These are phyloP conservation scores for Chascanopsetta lugubris DNA, from an alignment of 2,113 vertebrate genomes.

Conservation along the genomic window DNA sequence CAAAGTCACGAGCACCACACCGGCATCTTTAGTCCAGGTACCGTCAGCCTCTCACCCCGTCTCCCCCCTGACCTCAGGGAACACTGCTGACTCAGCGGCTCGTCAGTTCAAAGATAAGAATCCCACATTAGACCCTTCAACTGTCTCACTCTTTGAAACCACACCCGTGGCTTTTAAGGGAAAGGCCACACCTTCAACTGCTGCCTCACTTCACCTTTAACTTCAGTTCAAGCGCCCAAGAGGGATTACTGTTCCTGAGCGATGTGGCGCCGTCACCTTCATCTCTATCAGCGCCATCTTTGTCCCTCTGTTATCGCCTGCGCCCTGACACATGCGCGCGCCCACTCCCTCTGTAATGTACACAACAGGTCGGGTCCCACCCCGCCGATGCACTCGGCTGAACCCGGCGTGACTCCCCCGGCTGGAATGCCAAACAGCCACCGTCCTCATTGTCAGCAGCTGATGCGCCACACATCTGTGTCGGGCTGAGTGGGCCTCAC, in stretches of 20 bases:
- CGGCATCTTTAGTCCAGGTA: too few relatives aligned
- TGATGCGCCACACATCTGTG: too few relatives aligned
- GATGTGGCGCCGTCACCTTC: slow-evolving; percentile 15
- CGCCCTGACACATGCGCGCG: not conserved
- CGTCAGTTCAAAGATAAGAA: not conserved
- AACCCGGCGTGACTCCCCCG: slow-evolving; percentile 66
- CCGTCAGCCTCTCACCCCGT: not conserved
- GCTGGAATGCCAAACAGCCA: slow-evolving; percentile 62
- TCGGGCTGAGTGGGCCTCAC: too few relatives aligned
- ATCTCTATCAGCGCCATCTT: slow-evolving; percentile 11
- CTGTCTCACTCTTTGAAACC: not conserved
- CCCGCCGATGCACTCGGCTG: slow-evolving; percentile 43
- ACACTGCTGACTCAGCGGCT: too few relatives aligned
- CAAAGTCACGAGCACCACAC: too few relatives aligned
- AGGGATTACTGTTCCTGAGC: not conserved
- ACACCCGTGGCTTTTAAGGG: not conserved
- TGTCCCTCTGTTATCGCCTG: not conserved
- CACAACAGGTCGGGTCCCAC: slow-evolving; percentile 62
- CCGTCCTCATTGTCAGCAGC: slow-evolving; percentile 57
- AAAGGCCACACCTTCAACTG: not conserved
- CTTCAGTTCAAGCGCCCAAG: not conserved
- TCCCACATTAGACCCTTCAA: not conserved
- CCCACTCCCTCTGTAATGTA: slow-evolving; percentile 10
- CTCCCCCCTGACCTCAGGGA: too few relatives aligned
- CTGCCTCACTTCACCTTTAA: not conserved